A percentile compares a stretch with the other conserved stretches of the same genome.
Evolutionary conservation across 2,888 invertebrate genomes (phyloP).

Genomic region (Polymixis lichenea): DNA sequence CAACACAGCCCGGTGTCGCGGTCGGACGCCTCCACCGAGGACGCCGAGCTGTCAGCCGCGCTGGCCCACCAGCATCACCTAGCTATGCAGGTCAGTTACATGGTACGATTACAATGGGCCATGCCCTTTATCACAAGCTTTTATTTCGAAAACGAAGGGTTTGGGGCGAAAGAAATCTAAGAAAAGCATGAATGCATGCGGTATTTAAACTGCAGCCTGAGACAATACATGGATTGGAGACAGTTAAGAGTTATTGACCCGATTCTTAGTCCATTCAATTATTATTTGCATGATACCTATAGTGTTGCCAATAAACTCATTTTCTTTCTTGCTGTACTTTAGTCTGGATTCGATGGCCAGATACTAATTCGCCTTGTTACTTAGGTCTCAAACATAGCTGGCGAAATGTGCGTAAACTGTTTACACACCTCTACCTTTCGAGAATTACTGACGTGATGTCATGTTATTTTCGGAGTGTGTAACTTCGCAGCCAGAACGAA

Average conservation of each 20-base stretch:
- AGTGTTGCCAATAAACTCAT: not conserved
- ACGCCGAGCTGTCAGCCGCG: constrained; percentile 89
- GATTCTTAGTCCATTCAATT: not conserved
- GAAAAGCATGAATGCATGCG: too few relatives aligned
- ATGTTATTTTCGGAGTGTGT: not conserved
- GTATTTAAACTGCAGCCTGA: not conserved
- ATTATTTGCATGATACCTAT: not conserved
- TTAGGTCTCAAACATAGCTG: not conserved
- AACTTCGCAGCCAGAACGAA: not conserved
- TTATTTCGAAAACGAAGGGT: not conserved
- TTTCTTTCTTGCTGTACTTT: not conserved
- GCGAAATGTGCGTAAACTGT: not conserved
- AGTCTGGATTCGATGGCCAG: not conserved
- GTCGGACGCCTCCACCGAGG: constrained; percentile 89
- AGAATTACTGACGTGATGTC: too few relatives aligned
- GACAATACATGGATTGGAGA: not conserved
- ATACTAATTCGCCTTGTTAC: not conserved
- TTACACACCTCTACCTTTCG: not conserved
- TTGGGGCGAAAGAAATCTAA: too few relatives aligned
- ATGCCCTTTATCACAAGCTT: not conserved
- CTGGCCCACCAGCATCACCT: constrained; percentile 88
- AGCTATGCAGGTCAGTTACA: constrained; percentile 85
- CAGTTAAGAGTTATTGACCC: not conserved
- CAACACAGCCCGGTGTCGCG: constrained; percentile 90
- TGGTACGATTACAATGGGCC: constrained; percentile 18